Conservation (phyloP, 2,797 vertebrate species). For the Xenops minutus region DNA sequence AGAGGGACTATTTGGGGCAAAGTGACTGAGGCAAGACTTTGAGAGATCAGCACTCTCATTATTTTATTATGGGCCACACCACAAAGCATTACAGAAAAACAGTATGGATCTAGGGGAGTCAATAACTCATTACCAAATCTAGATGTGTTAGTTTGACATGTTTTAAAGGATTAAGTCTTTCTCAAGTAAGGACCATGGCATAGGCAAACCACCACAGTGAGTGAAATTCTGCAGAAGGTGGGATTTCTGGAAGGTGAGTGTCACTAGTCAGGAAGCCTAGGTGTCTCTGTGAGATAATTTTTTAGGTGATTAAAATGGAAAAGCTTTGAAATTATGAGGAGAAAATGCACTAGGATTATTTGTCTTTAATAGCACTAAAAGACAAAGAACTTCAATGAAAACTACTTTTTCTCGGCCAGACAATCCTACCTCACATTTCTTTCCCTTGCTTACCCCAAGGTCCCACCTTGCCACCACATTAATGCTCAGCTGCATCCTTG, state of each 20-base stretch:
- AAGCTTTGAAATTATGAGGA: background rate
- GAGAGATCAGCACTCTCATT: background rate
- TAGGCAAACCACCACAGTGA: background rate
- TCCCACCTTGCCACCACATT: background rate
- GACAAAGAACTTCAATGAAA: background rate
- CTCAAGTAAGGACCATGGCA: background rate
- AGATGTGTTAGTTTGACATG: background rate
- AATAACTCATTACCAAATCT: background rate
- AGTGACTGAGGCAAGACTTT: background rate
- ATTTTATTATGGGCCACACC: background rate
- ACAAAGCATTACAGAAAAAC: background rate
- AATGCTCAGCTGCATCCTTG: background rate
- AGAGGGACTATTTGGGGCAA: background rate
- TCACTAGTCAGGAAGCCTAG: background rate
- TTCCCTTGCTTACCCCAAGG: background rate
- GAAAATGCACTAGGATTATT: background rate
- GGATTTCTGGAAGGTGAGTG: background rate
- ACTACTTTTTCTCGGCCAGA: background rate
- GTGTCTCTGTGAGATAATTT: background rate
- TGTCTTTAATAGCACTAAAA: background rate
- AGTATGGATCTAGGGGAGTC: background rate
- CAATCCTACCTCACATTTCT: fast-evolving
- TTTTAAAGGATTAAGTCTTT: background rate
- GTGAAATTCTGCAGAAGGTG: background rate
- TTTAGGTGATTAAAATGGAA: background rate